Conservation (phyloP, 2,797 vertebrate genomes). For the Smutsia gigantea region DNA sequence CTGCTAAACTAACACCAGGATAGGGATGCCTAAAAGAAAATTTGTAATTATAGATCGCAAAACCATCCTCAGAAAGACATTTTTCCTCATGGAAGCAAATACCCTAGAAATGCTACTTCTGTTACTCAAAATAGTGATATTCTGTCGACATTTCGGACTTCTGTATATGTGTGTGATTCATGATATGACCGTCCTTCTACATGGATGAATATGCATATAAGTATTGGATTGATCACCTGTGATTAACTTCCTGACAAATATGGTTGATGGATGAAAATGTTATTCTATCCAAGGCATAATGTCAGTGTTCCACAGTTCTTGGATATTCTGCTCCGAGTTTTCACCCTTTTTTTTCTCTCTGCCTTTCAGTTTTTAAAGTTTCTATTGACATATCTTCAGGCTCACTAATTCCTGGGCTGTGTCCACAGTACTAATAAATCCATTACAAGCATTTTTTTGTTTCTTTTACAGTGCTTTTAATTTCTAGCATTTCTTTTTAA, state of each 20-base stretch:
- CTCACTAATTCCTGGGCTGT: neutral
- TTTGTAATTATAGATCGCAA: constrained; percentile 21
- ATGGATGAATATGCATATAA: constrained; percentile 30
- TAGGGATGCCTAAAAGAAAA: neutral
- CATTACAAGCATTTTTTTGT: neutral
- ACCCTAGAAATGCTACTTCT: constrained; percentile 21
- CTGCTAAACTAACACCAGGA: neutral
- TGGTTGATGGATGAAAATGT: constrained; percentile 20
- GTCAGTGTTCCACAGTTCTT: neutral
- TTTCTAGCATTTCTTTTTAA: constrained; percentile 36
- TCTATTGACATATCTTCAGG: neutral
- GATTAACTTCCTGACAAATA: constrained; percentile 50
- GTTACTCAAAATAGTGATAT: constrained; percentile 54
- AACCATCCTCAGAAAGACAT: neutral
- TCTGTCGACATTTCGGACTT: constrained; percentile 52
- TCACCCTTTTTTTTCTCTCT: neutral
- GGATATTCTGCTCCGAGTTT: neutral
- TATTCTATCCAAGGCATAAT: neutral
- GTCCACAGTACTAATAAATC: neutral
- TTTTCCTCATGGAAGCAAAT: constrained; percentile 5
- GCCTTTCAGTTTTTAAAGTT: constrained; percentile 25
- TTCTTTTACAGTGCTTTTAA: neutral
- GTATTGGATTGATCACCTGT: constrained; percentile 49
- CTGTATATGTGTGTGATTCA: neutral
- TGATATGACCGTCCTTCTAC: constrained; percentile 24